A percentile compares a stretch with the other conserved stretches of the same genome.
phyloP scores from a whole-genome alignment of 2,113 vertebrate species.

The Rhadina sibilatrix region DNA sequence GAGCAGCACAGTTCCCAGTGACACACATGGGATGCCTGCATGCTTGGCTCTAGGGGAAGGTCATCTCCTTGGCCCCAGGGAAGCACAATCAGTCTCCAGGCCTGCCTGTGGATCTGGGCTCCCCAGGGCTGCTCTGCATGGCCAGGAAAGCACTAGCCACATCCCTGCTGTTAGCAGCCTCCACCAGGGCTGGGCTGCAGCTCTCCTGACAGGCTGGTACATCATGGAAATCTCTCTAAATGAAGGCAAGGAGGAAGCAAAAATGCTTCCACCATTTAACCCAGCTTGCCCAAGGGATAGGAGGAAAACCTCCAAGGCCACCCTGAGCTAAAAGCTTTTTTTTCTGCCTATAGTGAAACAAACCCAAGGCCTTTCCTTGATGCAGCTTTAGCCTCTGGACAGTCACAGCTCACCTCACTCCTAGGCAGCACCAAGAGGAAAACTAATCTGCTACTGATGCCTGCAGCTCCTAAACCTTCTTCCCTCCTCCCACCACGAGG shows the following conservation, averaged over 20 bases:
- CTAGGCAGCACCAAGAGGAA: not conserved
- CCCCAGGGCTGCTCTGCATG: not conserved
- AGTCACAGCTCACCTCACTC: not conserved
- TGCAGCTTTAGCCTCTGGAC: not conserved
- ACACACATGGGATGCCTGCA: not conserved
- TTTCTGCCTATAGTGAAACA: not conserved
- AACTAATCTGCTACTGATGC: not conserved
- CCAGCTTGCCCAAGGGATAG: not conserved
- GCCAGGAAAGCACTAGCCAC: not conserved
- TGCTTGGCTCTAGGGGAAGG: not conserved
- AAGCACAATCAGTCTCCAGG: not conserved
- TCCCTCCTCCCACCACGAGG: not conserved
- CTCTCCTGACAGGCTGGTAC: not conserved
- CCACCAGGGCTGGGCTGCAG: not conserved
- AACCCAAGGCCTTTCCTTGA: not conserved
- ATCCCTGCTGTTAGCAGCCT: not conserved
- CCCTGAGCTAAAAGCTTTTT: not conserved
- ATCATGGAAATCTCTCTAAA: not conserved
- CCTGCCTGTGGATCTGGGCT: rapidly evolving
- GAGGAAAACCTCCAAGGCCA: not conserved
- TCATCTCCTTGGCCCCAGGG: not conserved
- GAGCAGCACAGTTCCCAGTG: not conserved
- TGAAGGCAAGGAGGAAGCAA: not conserved
- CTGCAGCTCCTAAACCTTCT: not conserved
- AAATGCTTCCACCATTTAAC: not conserved